These are phyloP conservation scores for Semibalanus balanoides DNA, from an alignment of 1,140 invertebrate species.

Conservation along the genomic window DNA sequence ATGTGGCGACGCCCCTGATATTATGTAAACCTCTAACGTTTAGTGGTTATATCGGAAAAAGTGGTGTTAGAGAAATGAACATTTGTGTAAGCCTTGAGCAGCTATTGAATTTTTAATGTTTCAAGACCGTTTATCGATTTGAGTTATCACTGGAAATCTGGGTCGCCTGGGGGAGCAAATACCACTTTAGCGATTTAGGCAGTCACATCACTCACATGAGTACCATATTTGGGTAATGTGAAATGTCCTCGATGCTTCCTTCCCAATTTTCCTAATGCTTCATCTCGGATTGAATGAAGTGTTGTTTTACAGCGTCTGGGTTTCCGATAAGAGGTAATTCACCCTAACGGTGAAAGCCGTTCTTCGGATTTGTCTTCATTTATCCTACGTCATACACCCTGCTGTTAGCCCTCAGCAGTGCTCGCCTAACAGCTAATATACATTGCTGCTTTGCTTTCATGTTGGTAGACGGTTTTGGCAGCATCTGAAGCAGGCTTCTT, in stretches of 20 bases:
- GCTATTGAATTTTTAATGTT: neutral
- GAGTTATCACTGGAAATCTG: too few relatives aligned
- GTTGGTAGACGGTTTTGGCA: neutral
- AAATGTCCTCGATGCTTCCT: neutral
- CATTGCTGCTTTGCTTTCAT: neutral
- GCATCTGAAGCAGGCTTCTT: neutral
- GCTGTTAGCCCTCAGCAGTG: neutral
- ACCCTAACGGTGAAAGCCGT: too few relatives aligned
- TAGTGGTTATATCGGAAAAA: neutral
- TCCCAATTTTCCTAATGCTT: neutral
- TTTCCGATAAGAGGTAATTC: neutral
- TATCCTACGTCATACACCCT: too few relatives aligned
- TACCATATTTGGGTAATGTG: too few relatives aligned
- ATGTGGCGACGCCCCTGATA: too few relatives aligned
- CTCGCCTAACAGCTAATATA: neutral
- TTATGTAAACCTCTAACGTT: too few relatives aligned
- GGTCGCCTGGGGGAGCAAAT: too few relatives aligned
- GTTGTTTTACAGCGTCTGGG: neutral
- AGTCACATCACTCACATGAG: too few relatives aligned
- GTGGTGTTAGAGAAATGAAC: neutral
- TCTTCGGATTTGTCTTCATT: too few relatives aligned
- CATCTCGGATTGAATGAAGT: too few relatives aligned
- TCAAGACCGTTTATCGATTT: neutral
- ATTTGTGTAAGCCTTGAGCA: slow-evolving; percentile 1
- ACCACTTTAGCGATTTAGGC: too few relatives aligned